A percentile compares a stretch with the other conserved stretches of the same genome.
These are phyloP conservation scores for Lamellibrachia columna DNA, from an alignment of 2,888 invertebrate species.

Conservation along the genomic window DNA sequence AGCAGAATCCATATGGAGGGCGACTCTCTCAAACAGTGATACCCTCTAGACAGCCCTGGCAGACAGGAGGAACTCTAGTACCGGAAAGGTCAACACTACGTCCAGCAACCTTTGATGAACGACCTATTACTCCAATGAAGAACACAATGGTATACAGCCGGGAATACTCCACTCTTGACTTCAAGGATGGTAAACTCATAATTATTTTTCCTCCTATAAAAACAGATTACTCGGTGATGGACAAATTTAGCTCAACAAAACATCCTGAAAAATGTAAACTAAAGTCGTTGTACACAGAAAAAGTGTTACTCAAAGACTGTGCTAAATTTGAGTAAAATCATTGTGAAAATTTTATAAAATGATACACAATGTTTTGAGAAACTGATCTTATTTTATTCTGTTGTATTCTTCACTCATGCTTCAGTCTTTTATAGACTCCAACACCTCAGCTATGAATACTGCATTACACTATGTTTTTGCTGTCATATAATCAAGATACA, in stretches of 20 bases:
- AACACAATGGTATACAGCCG: conserved; percentile 60
- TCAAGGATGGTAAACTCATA: conserved; percentile 60
- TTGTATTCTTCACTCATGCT: background rate
- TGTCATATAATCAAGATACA: too few relatives aligned
- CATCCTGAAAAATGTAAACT: too few relatives aligned
- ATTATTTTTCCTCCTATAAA: background rate
- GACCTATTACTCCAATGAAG: conserved; percentile 63
- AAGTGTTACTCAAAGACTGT: background rate
- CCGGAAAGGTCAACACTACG: background rate
- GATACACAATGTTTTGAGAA: background rate
- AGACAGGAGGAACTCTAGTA: background rate
- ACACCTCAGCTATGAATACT: background rate
- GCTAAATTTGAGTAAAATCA: background rate
- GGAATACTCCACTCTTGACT: conserved; percentile 60
- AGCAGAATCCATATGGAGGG: background rate
- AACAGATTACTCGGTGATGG: background rate
- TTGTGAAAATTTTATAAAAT: background rate
- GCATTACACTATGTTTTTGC: background rate
- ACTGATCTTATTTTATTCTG: background rate
- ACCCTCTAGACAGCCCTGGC: conserved; percentile 25
- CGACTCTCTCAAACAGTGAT: background rate
- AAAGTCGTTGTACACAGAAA: too few relatives aligned
- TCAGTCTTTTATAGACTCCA: background rate
- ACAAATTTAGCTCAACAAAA: background rate
- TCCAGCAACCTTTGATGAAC: conserved; percentile 46